Evolutionary conservation across 2,888 invertebrate species (phyloP).

Genomic region (Oconnorella tubifera): DNA sequence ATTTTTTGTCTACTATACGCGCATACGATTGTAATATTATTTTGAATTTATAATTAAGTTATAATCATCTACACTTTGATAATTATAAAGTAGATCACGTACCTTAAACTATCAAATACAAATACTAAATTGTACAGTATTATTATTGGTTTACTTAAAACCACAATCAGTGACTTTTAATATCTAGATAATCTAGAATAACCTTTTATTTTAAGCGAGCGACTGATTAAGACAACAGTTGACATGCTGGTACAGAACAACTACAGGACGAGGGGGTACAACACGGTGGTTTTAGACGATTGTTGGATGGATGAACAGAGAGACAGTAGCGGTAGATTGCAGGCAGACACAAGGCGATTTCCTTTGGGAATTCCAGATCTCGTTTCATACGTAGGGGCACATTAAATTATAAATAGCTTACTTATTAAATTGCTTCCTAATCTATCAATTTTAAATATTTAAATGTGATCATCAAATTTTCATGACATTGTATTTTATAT

Average conservation of each 20-base stretch:
- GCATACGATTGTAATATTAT: too few relatives aligned
- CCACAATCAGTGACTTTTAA: too few relatives aligned
- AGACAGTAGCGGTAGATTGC: conserved; percentile 30
- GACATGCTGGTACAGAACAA: conserved; percentile 27
- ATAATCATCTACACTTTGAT: too few relatives aligned
- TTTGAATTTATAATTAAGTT: too few relatives aligned
- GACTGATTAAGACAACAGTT: conserved; percentile 26
- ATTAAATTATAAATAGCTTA: too few relatives aligned
- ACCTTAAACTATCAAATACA: too few relatives aligned
- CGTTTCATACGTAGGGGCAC: conserved; percentile 20
- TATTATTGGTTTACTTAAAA: too few relatives aligned
- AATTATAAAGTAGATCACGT: too few relatives aligned
- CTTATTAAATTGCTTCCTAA: background rate
- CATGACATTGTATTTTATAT: too few relatives aligned
- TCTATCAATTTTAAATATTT: background rate
- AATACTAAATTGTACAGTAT: too few relatives aligned
- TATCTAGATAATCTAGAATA: too few relatives aligned
- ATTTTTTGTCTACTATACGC: too few relatives aligned
- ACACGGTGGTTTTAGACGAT: conserved; percentile 31
- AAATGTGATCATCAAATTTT: background rate
- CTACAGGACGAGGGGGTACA: conserved; percentile 30
- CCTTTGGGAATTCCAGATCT: conserved; percentile 25
- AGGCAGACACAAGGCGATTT: conserved; percentile 24
- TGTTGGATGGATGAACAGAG: conserved; percentile 31
- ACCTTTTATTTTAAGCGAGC: conserved; percentile 35